These are phyloP conservation scores for Lamprotornis superbus DNA, from an alignment of 2,113 vertebrate species.

Conservation along the genomic window DNA sequence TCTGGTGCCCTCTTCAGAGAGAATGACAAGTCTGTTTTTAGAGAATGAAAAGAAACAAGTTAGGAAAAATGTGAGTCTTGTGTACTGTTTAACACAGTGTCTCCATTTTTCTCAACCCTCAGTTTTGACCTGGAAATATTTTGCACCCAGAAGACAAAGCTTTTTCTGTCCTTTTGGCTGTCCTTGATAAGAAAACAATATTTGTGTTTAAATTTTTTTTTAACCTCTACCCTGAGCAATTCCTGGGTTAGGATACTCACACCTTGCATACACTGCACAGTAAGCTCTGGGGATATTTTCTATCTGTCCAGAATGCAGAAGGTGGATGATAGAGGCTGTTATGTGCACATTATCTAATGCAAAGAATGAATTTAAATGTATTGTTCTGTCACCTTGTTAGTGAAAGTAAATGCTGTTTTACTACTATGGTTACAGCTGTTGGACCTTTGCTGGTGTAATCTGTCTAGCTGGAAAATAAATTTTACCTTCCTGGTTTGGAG, in stretches of 20 bases:
- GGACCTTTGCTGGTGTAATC: background rate
- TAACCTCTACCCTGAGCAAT: background rate
- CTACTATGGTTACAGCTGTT: background rate
- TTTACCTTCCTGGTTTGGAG: background rate
- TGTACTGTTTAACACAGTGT: background rate
- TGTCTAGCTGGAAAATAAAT: background rate
- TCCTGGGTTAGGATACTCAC: background rate
- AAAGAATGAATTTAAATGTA: background rate
- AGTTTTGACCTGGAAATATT: background rate
- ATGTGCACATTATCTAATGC: fast-evolving
- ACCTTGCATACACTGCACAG: background rate
- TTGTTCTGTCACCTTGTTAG: background rate
- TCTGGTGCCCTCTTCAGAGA: conserved; percentile 21
- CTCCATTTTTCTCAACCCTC: background rate
- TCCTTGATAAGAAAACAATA: background rate
- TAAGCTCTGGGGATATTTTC: background rate
- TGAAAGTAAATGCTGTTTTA: background rate
- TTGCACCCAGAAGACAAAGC: background rate
- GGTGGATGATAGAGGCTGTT: background rate
- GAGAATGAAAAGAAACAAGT: background rate
- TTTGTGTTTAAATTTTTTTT: no score
- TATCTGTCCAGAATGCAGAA: background rate
- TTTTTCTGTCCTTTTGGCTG: background rate
- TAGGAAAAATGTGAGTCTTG: background rate
- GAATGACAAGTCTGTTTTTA: background rate